phyloP scores from a whole-genome alignment of 2,113 vertebrate species.

The Nettapus auritus region DNA sequence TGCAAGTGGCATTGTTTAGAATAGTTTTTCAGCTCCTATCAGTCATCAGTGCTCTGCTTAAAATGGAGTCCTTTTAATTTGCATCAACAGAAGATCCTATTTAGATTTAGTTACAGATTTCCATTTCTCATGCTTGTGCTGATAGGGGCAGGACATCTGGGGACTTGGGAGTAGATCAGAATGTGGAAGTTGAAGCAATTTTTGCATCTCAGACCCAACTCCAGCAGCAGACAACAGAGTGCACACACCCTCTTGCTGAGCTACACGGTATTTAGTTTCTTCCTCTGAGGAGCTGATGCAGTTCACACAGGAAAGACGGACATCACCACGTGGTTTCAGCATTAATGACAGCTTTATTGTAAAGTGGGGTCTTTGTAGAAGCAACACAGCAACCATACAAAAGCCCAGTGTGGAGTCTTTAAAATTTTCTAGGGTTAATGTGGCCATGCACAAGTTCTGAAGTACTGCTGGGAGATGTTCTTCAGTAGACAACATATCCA shows the following conservation, averaged over 20 bases:
- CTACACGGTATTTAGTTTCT: neutral
- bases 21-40: neutral
- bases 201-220: neutral
- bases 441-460: neutral
- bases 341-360: neutral
- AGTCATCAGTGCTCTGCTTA: neutral
- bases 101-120: conserved; percentile 43
- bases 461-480: neutral
- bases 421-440: neutral
- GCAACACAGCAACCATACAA: neutral
- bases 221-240: neutral
- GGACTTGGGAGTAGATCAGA: neutral
- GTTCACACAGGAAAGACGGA: neutral
- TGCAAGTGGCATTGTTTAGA: neutral
- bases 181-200: neutral
- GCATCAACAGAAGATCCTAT: neutral
- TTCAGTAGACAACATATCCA: neutral
- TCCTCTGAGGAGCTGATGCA: neutral
- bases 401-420: neutral
- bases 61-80: neutral
- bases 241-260: neutral
- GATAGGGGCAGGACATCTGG: neutral
- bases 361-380: neutral
- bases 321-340: neutral
- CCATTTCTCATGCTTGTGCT: neutral